These are phyloP conservation scores for Helobdella robusta DNA, from an alignment of 2,888 invertebrate genomes.

Conservation along the genomic window DNA sequence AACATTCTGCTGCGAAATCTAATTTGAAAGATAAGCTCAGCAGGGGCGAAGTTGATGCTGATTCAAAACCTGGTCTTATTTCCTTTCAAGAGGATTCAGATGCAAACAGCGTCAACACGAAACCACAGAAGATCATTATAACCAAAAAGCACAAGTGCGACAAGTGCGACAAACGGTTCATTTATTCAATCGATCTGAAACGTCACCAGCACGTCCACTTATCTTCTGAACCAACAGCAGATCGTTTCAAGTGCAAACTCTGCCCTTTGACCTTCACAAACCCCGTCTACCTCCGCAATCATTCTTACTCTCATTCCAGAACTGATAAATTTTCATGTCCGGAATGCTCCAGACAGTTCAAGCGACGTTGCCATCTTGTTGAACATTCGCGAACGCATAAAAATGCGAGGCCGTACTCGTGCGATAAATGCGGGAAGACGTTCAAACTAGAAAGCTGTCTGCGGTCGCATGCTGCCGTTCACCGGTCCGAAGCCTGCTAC, in stretches of 20 bases:
- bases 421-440: neutral
- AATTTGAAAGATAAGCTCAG: neutral
- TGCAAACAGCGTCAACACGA: neutral
- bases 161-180: neutral
- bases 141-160: constrained; percentile 8
- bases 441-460: constrained; percentile 11
- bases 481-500: neutral
- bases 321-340: constrained; percentile 2
- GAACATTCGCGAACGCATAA: neutral
- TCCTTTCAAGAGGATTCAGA: neutral
- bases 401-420: constrained; percentile 6
- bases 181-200: neutral
- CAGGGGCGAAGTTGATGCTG: neutral
- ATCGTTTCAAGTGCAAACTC: neutral
- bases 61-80: neutral
- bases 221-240: neutral
- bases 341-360: neutral
- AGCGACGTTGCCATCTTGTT: constrained; percentile 7
- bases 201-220: constrained; percentile 1
- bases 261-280: neutral
- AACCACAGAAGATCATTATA: neutral
- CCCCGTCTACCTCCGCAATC: constrained; percentile 9
- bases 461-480: constrained; percentile 7
- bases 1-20: neutral
- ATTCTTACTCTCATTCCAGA: neutral